Base-by-base conservation (phyloP, 2,888 invertebrate genomes). In the Drosophila birchii region DNA sequence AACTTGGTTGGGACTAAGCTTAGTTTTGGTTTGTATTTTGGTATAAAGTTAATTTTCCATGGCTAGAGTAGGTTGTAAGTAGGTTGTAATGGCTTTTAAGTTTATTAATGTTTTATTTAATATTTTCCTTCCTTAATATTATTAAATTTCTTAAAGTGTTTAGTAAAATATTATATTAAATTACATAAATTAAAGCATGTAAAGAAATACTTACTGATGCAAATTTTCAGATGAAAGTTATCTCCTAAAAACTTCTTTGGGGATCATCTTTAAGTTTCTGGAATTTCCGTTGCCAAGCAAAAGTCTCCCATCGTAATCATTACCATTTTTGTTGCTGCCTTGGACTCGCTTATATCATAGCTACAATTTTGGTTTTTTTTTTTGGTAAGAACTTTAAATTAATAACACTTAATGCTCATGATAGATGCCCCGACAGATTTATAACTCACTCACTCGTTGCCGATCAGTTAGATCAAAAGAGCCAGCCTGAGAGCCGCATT, bases 351-450 rank as follows among this genome's bases (percentile, higher is more conserved):
- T 85, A 73, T 80, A 80, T 85, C 74, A 85, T 68, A 80, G 60
- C 73, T 49, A 64, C 81, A 80, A 88, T 86, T 78, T n/a, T n/a
- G n/a, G n/a, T n/a, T n/a, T n/a, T n/a, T n/a, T 78, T 78, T 70
- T 12, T 34, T 70, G 76, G 72, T 78, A 87, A 83, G 88, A 87
- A 83, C 75, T 70, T 88, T 76, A 71, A 79, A 83, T 83, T 83
- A 88, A 85, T 83, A 88, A 76, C 76, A 71, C 68, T 77, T 88
- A 86, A 76, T 78, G 73, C 67, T 60, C 57, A 64, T 71, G 56
- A 74, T 81, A 85, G 55, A 60, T 72, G 56, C 73, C 73, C 54
- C 44, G 41, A 55, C 45, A 41, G 60, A 56, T 67, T 70, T 66
- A 75, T 75, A 75, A 66, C 75, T 73, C 73, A 64, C 75, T 73